Conservation (phyloP, 2,797 vertebrate genomes). For the Pogonophryne albipinna region DNA sequence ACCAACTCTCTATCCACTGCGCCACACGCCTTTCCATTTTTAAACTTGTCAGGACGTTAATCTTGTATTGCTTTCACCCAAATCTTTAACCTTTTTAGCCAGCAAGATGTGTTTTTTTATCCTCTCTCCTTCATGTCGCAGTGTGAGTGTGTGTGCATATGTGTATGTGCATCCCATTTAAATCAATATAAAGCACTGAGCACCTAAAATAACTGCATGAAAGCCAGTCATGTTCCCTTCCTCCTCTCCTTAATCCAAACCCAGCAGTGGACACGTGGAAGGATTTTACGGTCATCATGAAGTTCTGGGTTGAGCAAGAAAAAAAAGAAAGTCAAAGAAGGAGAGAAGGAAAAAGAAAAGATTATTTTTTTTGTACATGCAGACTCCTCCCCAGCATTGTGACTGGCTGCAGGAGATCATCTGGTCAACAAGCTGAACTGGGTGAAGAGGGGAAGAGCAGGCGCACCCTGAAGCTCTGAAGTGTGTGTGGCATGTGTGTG, state of each 20-base stretch:
- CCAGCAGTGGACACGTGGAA: conserved; percentile 81
- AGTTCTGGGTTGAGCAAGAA: conserved; percentile 57
- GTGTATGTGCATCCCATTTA: background rate
- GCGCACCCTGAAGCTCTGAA: conserved; percentile 69
- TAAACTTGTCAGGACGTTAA: background rate
- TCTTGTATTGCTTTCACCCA: background rate
- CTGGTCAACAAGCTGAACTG: conserved; percentile 61
- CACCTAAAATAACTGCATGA: conserved; percentile 5
- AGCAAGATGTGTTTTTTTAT: background rate
- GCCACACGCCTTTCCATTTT: background rate
- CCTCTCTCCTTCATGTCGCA: background rate
- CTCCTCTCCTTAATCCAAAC: conserved; percentile 63
- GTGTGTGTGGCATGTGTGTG: conserved; percentile 53
- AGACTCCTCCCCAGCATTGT: conserved; percentile 73
- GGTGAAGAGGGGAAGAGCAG: conserved; percentile 38
- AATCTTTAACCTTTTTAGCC: background rate
- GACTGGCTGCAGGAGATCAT: conserved; percentile 72
- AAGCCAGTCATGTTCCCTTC: conserved; percentile 51
- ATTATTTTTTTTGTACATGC: conserved; percentile 23
- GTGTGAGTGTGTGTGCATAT: background rate
- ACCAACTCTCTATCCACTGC: too few relatives aligned
- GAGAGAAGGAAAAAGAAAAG: conserved; percentile 60
- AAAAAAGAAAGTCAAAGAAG: conserved; percentile 40
- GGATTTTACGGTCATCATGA: conserved; percentile 72
- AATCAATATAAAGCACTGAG: background rate